phyloP scores from a whole-genome alignment of 37 sponge, comb jelly and placozoan species.

The Beroe ovata region DNA sequence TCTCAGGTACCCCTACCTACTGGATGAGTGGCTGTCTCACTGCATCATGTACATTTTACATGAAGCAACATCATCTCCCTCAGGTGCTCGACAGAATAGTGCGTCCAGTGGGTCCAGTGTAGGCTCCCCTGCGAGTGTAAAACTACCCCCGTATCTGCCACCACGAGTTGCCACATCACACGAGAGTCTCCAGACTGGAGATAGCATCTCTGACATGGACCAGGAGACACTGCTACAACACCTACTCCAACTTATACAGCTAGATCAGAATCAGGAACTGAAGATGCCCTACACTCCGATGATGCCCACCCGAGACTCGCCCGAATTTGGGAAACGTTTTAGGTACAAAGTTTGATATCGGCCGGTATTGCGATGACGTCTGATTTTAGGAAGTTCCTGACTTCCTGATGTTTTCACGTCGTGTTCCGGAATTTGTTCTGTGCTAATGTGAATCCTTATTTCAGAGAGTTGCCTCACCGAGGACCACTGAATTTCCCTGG shows the following conservation, averaged over 20 bases:
- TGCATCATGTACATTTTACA: too few relatives aligned
- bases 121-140: neutral
- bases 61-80: too few relatives aligned
- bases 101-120: neutral
- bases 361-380: too few relatives aligned
- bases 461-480: neutral
- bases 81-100: neutral
- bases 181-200: neutral
- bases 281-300: neutral
- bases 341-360: too few relatives aligned
- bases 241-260: neutral
- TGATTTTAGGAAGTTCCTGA: too few relatives aligned
- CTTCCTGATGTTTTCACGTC: too few relatives aligned
- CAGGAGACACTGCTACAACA: neutral
- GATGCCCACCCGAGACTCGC: neutral
- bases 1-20: conserved; percentile 1
- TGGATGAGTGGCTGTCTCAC: too few relatives aligned
- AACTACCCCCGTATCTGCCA: neutral
- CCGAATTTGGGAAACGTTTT: neutral
- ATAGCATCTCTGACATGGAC: neutral
- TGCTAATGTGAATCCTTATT: too few relatives aligned
- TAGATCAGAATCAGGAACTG: neutral
- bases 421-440: too few relatives aligned
- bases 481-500: neutral
- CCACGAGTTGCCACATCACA: neutral